Percentiles rank a stretch among this genome's conserved stretches.
Evolutionary conservation across 2,797 vertebrate genomes (phyloP).

Genomic region (Garrulus glandarius): DNA sequence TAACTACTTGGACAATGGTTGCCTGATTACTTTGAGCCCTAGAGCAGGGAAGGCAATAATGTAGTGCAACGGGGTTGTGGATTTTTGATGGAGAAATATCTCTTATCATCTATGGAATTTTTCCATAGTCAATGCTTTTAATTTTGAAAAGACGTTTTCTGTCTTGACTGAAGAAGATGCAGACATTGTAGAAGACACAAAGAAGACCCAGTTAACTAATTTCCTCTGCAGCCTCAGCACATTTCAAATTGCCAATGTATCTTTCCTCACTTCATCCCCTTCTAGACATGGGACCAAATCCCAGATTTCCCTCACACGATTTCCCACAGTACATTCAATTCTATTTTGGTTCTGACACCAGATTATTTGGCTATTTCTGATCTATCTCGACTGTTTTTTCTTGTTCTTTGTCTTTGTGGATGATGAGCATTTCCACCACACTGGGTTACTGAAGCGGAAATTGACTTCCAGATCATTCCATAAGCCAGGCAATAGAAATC

Average conservation of each 20-base stretch:
- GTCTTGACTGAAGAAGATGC: neutral
- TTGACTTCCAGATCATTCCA: neutral
- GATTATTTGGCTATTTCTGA: neutral
- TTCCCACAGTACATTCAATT: neutral
- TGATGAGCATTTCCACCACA: neutral
- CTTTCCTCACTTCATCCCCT: neutral
- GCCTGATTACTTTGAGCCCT: neutral
- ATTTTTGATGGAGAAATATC: slow-evolving; percentile 13
- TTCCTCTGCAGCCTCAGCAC: neutral
- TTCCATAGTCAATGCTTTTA: neutral
- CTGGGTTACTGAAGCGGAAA: neutral
- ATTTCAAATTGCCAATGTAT: neutral
- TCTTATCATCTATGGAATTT: neutral
- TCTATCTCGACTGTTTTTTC: neutral
- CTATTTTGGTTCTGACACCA: neutral
- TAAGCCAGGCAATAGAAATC: neutral
- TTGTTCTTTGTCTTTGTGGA: neutral
- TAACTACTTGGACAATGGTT: neutral
- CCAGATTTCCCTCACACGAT: neutral
- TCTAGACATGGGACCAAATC: neutral
- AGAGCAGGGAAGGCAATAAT: neutral
- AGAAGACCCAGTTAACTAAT: neutral
- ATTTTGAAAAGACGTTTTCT: neutral
- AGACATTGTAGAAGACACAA: neutral
- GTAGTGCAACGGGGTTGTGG: neutral